phyloP scores from a whole-genome alignment of 2,888 invertebrate genomes.

The Agriopis marginaria region DNA sequence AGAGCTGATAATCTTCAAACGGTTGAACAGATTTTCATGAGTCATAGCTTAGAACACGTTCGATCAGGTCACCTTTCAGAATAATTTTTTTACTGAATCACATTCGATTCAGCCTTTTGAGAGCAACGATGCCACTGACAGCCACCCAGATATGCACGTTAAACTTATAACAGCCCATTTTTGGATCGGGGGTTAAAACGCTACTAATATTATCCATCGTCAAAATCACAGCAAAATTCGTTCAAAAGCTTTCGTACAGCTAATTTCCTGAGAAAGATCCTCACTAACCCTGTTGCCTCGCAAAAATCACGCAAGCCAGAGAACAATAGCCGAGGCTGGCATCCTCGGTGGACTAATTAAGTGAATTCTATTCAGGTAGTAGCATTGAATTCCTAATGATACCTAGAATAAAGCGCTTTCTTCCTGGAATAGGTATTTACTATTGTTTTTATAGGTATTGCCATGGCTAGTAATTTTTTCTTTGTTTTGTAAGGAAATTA shows the following conservation, averaged over 20 bases:
- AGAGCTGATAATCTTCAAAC: no score
- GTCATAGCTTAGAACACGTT: no score
- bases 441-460: slow-evolving; percentile 11
- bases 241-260: neutral
- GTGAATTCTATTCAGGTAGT: slow-evolving; percentile 64
- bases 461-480: neutral
- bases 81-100: no score
- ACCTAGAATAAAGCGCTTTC: slow-evolving; percentile 15
- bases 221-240: neutral
- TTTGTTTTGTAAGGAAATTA: neutral
- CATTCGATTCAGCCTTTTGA: no score
- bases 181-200: neutral
- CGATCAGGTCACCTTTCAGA: no score
- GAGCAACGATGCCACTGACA: no score
- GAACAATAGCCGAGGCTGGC: slow-evolving; percentile 65
- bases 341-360: slow-evolving; percentile 68
- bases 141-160: no score
- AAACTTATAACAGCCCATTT: no score
- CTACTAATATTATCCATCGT: neutral
- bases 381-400: slow-evolving; percentile 44
- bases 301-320: slow-evolving; percentile 50
- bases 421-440: neutral
- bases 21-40: no score
- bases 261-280: slow-evolving; percentile 18
- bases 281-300: slow-evolving; percentile 14